Percentiles rank a stretch among this genome's conserved stretches.
These are phyloP conservation scores for Sternarchorhynchus goeldii DNA, from an alignment of 2,797 vertebrate species.

Conservation along the genomic window DNA sequence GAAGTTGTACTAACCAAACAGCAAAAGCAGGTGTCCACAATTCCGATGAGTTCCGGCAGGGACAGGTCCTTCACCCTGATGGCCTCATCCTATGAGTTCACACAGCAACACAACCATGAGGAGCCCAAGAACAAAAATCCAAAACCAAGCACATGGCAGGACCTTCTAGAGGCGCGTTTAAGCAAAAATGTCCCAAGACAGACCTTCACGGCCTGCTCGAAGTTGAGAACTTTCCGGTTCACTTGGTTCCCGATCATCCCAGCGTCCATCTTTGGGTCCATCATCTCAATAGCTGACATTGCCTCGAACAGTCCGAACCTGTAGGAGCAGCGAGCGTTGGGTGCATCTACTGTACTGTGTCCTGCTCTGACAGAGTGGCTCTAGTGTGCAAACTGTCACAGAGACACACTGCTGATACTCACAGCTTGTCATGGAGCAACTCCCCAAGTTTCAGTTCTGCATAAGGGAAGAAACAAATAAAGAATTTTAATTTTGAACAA, in stretches of 20 bases:
- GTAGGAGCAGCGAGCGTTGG: not conserved
- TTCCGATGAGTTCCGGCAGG: conserved; percentile 92
- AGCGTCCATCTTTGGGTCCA: conserved; percentile 99
- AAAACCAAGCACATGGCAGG: not conserved
- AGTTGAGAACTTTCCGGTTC: conserved; percentile 97
- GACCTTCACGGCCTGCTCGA: conserved; percentile 98
- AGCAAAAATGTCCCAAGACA: not conserved
- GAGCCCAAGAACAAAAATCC: not conserved
- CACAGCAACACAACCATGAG: not conserved
- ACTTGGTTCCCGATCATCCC: conserved; percentile 99
- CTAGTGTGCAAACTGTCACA: not conserved
- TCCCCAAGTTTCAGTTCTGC: conserved; percentile 96
- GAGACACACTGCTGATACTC: conserved; percentile 70
- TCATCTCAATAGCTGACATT: conserved; percentile 99
- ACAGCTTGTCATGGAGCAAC: conserved; percentile 98
- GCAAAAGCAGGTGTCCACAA: conserved; percentile 98
- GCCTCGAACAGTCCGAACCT: conserved; percentile 99
- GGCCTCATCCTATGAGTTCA: conserved; percentile 83
- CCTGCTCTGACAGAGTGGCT: not conserved
- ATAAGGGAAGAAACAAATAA: conserved; percentile 42
- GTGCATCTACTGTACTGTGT: not conserved
- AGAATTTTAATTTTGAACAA: not conserved
- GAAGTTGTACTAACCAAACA: conserved; percentile 86
- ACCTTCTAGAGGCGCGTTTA: not conserved
- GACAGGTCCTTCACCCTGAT: conserved; percentile 95